These are phyloP conservation scores for Melanotaenia duboulayi DNA, from an alignment of 2,113 vertebrate species.

Conservation along the genomic window DNA sequence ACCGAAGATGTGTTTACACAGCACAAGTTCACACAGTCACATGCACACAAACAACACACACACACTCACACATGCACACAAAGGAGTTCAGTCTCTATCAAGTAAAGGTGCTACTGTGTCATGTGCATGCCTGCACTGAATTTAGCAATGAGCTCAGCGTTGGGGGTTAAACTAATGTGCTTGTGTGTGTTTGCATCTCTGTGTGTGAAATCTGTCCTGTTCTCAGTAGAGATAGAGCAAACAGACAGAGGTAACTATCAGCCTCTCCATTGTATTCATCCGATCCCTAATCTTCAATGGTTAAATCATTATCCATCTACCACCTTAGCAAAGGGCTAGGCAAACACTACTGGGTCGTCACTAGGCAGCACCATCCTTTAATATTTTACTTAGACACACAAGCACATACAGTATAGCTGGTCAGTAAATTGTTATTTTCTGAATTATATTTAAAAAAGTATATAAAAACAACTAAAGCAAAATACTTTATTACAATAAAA, in stretches of 20 bases:
- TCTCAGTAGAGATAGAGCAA: slow-evolving; percentile 61
- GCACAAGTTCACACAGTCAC: slow-evolving; percentile 59
- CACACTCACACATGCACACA: slow-evolving; percentile 35
- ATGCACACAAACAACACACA: slow-evolving; percentile 28
- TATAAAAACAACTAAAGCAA: no score
- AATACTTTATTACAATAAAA: no score
- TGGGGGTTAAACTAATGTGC: slow-evolving; percentile 33
- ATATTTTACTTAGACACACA: neutral
- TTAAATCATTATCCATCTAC: slow-evolving; percentile 80
- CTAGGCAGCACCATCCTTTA: slow-evolving; percentile 38
- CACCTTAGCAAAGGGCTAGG: slow-evolving; percentile 60
- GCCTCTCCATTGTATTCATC: slow-evolving; percentile 74
- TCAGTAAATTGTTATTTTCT: no score
- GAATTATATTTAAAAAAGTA: no score
- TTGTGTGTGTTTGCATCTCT: slow-evolving; percentile 27
- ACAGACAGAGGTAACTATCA: slow-evolving; percentile 71
- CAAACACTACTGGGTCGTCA: slow-evolving; percentile 73
- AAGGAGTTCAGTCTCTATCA: slow-evolving; percentile 6
- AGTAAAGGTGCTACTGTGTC: slow-evolving; percentile 46
- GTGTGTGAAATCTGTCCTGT: slow-evolving; percentile 37
- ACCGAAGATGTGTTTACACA: slow-evolving; percentile 70
- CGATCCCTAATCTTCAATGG: slow-evolving; percentile 76
- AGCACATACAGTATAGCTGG: no score
- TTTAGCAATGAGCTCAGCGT: slow-evolving; percentile 45
- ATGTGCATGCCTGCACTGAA: slow-evolving; percentile 35